Percentiles rank a stretch among this genome's conserved stretches.
phyloP scores from a whole-genome alignment of 2,888 invertebrate genomes.

The Epicampocera succincta region DNA sequence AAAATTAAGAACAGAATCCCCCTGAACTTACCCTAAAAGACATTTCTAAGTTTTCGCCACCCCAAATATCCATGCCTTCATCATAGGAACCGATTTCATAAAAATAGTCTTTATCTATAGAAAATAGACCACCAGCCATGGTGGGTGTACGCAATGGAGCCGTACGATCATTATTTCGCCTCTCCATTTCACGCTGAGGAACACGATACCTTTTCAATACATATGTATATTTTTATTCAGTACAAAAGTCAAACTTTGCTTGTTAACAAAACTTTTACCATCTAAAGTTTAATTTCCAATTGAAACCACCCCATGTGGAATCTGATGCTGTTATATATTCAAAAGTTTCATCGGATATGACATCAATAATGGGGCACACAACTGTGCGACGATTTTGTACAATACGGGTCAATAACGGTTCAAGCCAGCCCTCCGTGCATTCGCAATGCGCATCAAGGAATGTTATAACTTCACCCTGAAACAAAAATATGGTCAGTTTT shows the following conservation, averaged over 20 bases:
- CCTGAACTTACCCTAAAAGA: slow-evolving; percentile 82
- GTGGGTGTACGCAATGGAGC: slow-evolving; percentile 97
- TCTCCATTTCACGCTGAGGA: slow-evolving; percentile 97
- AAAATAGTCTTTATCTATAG: slow-evolving; percentile 98
- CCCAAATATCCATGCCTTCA: slow-evolving; percentile 99
- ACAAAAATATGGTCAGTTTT: background rate
- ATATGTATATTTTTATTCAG: background rate
- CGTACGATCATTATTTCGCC: slow-evolving; percentile 95
- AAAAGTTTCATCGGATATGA: slow-evolving; percentile 99
- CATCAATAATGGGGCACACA: slow-evolving; percentile 99
- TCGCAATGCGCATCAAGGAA: slow-evolving; percentile 82
- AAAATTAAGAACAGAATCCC: background rate
- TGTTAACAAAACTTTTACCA: slow-evolving; percentile 86
- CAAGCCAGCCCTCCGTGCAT: slow-evolving; percentile 97
- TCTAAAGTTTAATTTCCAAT: slow-evolving; percentile 99
- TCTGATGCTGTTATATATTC: slow-evolving; percentile 99
- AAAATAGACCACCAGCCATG: slow-evolving; percentile 98
- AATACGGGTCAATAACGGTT: slow-evolving; percentile 95
- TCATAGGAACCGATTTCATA: slow-evolving; percentile 99
- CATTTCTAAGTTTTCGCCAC: slow-evolving; percentile 84
- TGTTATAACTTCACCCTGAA: slow-evolving; percentile 81
- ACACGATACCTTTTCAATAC: slow-evolving; percentile 91
- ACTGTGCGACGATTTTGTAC: slow-evolving; percentile 95
- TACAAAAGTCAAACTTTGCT: background rate
- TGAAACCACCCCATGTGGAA: slow-evolving; percentile 99